Conservation (phyloP, 1,140 invertebrate species). For the Agrypnia vestita region DNA sequence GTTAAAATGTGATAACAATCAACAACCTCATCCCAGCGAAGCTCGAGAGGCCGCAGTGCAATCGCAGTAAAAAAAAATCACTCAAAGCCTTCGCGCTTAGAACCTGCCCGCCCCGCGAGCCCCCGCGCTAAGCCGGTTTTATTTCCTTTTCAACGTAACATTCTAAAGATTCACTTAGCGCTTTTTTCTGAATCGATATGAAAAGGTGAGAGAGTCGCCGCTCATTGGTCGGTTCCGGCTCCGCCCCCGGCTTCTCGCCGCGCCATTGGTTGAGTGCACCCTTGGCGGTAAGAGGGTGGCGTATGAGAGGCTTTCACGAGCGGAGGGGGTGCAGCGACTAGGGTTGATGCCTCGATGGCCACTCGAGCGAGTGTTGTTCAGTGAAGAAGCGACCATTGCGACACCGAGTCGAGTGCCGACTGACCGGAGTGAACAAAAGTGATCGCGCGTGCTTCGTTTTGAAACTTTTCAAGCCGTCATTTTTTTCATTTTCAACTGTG, state of each 20-base stretch:
- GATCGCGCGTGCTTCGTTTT: not conserved
- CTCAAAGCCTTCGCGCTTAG: conserved; percentile 38
- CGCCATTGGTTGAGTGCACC: conserved; percentile 54
- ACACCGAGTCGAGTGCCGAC: conserved; percentile 44
- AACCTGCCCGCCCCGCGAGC: conserved; percentile 8
- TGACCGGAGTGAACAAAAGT: conserved; percentile 4
- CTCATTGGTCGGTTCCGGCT: conserved; percentile 48
- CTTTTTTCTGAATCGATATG: conserved; percentile 60
- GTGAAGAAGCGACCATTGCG: conserved; percentile 64
- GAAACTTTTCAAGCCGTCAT: not conserved
- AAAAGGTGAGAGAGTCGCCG: conserved; percentile 45
- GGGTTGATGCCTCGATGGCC: conserved; percentile 62
- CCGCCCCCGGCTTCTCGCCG: conserved; percentile 26
- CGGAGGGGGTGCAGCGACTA: conserved; percentile 50
- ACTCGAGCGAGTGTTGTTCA: conserved; percentile 71
- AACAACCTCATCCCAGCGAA: conserved; percentile 8
- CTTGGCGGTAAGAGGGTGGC: conserved; percentile 42
- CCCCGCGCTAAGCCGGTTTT: not conserved
- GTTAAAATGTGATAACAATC: conserved; percentile 39
- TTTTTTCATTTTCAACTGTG: not conserved
- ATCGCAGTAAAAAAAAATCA: conserved; percentile 37
- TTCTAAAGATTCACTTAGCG: conserved; percentile 52
- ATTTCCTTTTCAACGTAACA: conserved; percentile 17
- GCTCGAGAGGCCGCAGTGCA: conserved; percentile 5
- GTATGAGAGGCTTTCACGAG: conserved; percentile 35